Evolutionary conservation across 2,888 invertebrate genomes (phyloP), one percentile per base, ranked within the genome.

Genomic region (Apodemia hepburni): DNA sequence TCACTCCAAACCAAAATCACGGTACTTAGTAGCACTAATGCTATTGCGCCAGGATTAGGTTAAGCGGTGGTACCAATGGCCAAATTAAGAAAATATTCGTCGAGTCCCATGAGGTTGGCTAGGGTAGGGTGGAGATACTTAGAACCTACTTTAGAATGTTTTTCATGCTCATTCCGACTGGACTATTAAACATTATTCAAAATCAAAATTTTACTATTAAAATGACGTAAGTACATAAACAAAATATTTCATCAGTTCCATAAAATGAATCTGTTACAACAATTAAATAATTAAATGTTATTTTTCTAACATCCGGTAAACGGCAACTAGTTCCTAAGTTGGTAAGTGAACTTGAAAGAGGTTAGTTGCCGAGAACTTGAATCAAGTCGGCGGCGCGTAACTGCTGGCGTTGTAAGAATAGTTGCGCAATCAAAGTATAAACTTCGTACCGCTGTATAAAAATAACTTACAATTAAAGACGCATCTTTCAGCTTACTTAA

Each of bases 341-440:
- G 62, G 63, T 61, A 61, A 75, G 69, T 75, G 75, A 77, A 77
- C 77, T 80, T 74, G 77, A 85, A 82, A 74, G 79, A 85, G 85
- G 83, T 83, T 82, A 85, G 77, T 84, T 77, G 80, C 87, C 86
- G 74, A 86, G 87, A 88, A 88, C 87, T 88, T 88, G 87, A 83
- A 72, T 67, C 71, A 72, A 70, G 66, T 72, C 76, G 74, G 64
- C 77, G 69, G 68, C 62, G 71, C 68, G 72, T 71, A 73, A 72
- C 74, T 69, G 75, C 75, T 73, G 70, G 73, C 75, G 71, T 73
- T 57, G 63, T 69, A 73, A 71, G 75, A 73, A 70, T 71, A 73
- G 74, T 87, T 89, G 84, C 86, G 85, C 85, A 88, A 88, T 76
- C 72, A 60, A 71, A 72, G 70, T 74, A 73, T 75, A 73, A 61